These are phyloP conservation scores for Chironomus striatipennis DNA, from an alignment of 1,140 invertebrate genomes.

Conservation along the genomic window DNA sequence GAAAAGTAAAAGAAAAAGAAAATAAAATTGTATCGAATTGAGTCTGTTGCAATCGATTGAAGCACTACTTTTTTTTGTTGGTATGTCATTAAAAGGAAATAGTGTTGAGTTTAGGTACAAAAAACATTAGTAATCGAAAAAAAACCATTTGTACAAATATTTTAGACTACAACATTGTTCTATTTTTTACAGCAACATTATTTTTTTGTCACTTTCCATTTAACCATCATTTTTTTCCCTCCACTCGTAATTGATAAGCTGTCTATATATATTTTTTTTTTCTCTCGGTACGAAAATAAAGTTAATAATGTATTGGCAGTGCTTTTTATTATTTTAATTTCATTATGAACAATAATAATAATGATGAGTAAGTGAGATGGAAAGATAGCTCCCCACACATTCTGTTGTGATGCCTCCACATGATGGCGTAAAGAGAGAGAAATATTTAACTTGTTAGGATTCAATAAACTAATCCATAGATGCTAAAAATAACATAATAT, in stretches of 20 bases:
- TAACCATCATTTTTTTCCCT: neutral
- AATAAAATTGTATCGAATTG: too few relatives aligned
- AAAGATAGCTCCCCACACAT: too few relatives aligned
- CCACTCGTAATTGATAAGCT: neutral
- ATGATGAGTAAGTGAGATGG: too few relatives aligned
- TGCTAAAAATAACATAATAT: neutral
- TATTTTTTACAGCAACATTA: neutral
- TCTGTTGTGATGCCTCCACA: too few relatives aligned
- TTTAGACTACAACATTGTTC: neutral
- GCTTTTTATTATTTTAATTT: neutral
- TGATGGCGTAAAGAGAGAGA: too few relatives aligned
- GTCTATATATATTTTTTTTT: neutral
- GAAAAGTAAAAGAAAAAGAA: too few relatives aligned
- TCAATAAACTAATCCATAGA: neutral
- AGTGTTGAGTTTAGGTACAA: too few relatives aligned
- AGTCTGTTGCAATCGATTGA: too few relatives aligned
- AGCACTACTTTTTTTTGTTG: too few relatives aligned
- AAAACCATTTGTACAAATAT: neutral
- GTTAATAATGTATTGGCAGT: neutral
- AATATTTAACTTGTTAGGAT: neutral
- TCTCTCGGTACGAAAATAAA: neutral
- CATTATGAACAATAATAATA: neutral
- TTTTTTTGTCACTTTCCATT: constrained; percentile 4
- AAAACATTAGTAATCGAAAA: neutral
- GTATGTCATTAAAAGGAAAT: too few relatives aligned